These are phyloP conservation scores for Cerastoderma edule DNA, from an alignment of 2,888 invertebrate species.

Conservation along the genomic window DNA sequence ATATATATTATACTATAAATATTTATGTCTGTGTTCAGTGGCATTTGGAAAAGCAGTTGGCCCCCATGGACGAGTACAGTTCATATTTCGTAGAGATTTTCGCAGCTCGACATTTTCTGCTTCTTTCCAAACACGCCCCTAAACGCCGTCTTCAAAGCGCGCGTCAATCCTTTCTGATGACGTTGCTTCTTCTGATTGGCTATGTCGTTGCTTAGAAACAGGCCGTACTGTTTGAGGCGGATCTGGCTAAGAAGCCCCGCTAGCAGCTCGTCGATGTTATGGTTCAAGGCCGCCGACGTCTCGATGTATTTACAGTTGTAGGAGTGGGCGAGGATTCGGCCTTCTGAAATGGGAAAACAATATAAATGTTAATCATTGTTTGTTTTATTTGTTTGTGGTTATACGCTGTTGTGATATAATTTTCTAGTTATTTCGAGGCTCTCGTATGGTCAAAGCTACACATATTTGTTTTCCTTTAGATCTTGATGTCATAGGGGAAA, in stretches of 20 bases:
- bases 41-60: no score
- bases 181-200: conserved; percentile 39
- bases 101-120: conserved; percentile 54
- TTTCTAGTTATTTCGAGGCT: no score
- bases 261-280: conserved; percentile 96
- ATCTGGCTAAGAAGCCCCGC: conserved; percentile 96
- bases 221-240: conserved; percentile 87
- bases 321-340: conserved; percentile 47
- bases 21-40: no score
- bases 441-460: no score
- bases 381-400: no score
- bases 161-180: conserved; percentile 47
- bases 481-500: no score
- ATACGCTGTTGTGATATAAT: no score
- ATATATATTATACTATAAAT: no score
- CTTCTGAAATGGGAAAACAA: conserved; percentile 50
- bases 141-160: conserved; percentile 49
- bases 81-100: conserved; percentile 59
- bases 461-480: no score
- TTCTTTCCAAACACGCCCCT: conserved; percentile 59
- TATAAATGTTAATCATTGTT: no score
- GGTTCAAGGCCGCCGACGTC: conserved; percentile 97
- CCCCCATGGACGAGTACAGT: no score
- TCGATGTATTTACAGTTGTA: conserved; percentile 95
- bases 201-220: conserved; percentile 35